Conservation (phyloP, 1,140 invertebrate genomes). For the Platyura marginata region DNA sequence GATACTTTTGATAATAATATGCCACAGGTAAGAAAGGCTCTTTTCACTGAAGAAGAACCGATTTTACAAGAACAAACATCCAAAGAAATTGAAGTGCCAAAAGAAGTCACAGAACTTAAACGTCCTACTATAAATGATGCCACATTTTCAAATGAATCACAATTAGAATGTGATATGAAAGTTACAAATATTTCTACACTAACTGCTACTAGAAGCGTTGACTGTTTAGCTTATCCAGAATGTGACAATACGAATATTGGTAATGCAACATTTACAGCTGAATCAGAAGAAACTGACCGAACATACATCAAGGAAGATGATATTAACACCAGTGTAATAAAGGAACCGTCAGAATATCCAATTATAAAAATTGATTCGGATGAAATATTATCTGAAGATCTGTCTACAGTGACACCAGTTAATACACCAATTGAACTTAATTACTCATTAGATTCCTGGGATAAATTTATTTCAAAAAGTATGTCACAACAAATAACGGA, state of each 20-base stretch:
- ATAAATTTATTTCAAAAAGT: slow-evolving; percentile 2
- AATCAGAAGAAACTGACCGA: background rate
- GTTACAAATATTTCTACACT: too few species aligned
- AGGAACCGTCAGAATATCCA: background rate
- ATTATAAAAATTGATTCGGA: slow-evolving; percentile 2
- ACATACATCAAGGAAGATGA: background rate
- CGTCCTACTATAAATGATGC: too few species aligned
- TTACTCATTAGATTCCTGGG: slow-evolving; percentile 2
- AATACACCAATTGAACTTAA: slow-evolving; percentile 6
- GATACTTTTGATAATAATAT: too few species aligned
- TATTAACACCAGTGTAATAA: background rate
- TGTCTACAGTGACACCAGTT: slow-evolving; percentile 4
- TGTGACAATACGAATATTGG: background rate
- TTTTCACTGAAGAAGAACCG: too few species aligned
- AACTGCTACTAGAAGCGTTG: too few species aligned
- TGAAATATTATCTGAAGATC: slow-evolving; percentile 2
- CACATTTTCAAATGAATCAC: too few species aligned
- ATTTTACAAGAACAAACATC: too few species aligned
- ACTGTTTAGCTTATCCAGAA: too few species aligned
- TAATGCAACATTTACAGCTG: background rate
- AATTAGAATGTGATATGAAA: too few species aligned
- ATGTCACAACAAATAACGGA: background rate
- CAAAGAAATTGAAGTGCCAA: too few species aligned
- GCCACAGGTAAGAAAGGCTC: too few species aligned
- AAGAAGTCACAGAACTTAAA: too few species aligned